Base-by-base conservation (phyloP, 2,797 vertebrate species). In the Emys orbicularis region DNA sequence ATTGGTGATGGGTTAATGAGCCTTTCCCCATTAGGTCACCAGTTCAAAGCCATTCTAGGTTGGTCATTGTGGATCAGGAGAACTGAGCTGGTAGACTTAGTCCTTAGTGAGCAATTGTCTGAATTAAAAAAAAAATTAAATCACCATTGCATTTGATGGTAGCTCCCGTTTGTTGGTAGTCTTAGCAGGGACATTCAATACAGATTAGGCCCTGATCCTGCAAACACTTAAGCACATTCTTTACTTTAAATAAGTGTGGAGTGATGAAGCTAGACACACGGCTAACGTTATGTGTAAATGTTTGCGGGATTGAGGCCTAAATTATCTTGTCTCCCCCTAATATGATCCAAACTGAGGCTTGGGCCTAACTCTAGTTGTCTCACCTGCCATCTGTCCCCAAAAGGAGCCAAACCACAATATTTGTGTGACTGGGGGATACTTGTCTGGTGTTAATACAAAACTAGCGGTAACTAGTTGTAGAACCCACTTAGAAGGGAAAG, bases 171-270 rank as follows among this genome's bases (percentile, higher is more conserved):
- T 59, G 27, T 59, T 59, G 57, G 0, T 5, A 44, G 6, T 31
- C 41, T 23, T 47, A 84, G 25, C 56, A 34, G 34, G 7, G 5
- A 18, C 0, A 1, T 3, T 5, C 47, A 1, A 79, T 37, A 84
- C 27, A 6, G 81, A 10, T 79, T 41, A 49, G 81, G 81, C n/a
- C 79, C 79, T 72, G 53, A 76, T 68, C 53, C 52, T 91, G 82
- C 31, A 80, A 1, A 41, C 61, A 21, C 37, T 10, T 0, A 0
- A 4, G 8, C 18, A 59, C 49, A 84, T 11, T 68, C 79, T 44
- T 16, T 6, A 16, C 25, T 83, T 74, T 9, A 37, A 53, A 0
- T 41, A 13, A 1, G 0, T 0, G 1, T 76, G 84, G 29, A n/a
- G n/a, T 1, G 23, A 6, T 5, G 79, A 31, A 80, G 37, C 9